A percentile compares a stretch with the other conserved stretches of the same genome.
phyloP scores from a whole-genome alignment of 2,797 vertebrate species.

The Vipera latastei region DNA sequence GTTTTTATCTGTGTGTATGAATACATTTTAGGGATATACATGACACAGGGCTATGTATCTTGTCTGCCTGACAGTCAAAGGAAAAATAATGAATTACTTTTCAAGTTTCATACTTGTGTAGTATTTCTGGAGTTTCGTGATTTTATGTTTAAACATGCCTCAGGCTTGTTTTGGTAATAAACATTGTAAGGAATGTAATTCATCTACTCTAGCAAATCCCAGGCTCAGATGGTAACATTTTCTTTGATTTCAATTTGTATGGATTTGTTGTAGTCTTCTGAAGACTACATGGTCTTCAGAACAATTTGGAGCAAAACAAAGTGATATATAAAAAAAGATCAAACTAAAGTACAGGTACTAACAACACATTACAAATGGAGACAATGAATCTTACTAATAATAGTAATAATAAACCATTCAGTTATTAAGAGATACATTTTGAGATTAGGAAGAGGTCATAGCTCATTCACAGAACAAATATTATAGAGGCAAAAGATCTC shows the following conservation, averaged over 20 bases:
- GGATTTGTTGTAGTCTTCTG: background rate
- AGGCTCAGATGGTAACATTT: background rate
- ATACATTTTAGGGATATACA: background rate
- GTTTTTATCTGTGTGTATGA: background rate
- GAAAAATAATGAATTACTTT: background rate
- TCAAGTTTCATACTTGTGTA: background rate
- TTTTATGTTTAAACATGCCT: conserved; percentile 4
- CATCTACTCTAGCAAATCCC: background rate
- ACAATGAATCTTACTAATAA: background rate
- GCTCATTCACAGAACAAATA: background rate
- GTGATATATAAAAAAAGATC: background rate
- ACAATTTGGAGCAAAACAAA: background rate
- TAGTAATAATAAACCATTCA: background rate
- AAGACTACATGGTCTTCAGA: background rate
- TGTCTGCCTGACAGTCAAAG: background rate
- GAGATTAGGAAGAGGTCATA: background rate
- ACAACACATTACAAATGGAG: background rate
- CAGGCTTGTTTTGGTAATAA: background rate
- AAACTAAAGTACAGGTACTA: background rate
- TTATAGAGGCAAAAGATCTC: background rate
- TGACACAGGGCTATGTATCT: background rate
- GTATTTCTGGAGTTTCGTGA: background rate
- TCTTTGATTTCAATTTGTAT: background rate
- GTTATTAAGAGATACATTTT: background rate
- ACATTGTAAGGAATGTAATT: conserved; percentile 4